Conservation (phyloP, 37 sponge, comb jelly and placozoan species). For the Aplysina aerophoba region DNA sequence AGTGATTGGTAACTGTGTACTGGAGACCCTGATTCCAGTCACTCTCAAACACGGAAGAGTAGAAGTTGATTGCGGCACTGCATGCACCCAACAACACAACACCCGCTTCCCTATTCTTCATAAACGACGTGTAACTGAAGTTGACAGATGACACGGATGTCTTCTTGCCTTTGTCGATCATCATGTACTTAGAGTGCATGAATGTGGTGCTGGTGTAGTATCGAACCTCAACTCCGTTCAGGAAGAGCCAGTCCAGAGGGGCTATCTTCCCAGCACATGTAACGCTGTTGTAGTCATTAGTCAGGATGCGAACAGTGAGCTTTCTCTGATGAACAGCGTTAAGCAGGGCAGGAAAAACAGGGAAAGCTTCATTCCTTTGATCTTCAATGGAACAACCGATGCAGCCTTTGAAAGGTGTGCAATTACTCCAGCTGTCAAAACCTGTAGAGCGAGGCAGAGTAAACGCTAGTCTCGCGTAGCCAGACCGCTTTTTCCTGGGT, state of each 20-base stretch:
- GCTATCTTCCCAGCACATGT: conserved; percentile 63
- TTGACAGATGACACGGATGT: conserved; percentile 86
- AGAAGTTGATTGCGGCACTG: conserved; percentile 51
- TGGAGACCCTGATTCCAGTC: conserved; percentile 68
- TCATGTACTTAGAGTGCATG: conserved; percentile 81
- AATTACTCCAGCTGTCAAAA: conserved; percentile 81
- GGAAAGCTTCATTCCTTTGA: conserved; percentile 71
- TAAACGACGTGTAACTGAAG: conserved; percentile 85
- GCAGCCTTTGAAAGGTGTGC: conserved; percentile 68
- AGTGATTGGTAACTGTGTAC: conserved; percentile 44
- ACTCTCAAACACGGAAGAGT: conserved; percentile 67
- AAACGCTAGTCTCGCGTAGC: too few relatives aligned
- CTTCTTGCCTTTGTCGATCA: conserved; percentile 77
- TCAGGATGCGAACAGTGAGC: conserved; percentile 59
- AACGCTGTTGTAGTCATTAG: conserved; percentile 69
- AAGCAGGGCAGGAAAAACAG: conserved; percentile 81
- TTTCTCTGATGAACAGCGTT: conserved; percentile 74
- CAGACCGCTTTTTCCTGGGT: too few relatives aligned
- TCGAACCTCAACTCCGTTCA: conserved; percentile 69
- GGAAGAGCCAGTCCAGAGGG: conserved; percentile 81
- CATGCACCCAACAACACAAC: conserved; percentile 63
- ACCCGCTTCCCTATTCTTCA: conserved; percentile 88
- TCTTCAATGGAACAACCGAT: conserved; percentile 66
- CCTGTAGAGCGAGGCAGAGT: conserved; percentile 31
- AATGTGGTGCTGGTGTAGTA: conserved; percentile 79